phyloP scores from a whole-genome alignment of 2,888 invertebrate species.

The Ellobium chinense region DNA sequence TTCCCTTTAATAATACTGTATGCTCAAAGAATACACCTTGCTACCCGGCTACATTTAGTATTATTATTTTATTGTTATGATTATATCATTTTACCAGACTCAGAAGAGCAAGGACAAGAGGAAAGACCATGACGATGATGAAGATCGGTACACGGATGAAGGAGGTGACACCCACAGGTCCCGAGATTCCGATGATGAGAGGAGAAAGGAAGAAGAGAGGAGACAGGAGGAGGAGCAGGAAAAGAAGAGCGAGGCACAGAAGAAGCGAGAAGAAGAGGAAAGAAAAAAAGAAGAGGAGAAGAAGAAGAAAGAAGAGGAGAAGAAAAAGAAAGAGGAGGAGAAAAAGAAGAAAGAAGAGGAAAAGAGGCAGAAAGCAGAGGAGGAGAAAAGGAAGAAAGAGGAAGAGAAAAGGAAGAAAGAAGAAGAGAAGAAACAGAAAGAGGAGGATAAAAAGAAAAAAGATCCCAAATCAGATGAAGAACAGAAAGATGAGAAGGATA shows the following conservation, averaged over 20 bases:
- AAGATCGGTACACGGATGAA: slow-evolving; percentile 17
- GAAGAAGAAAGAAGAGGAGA: neutral
- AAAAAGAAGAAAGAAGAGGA: slow-evolving; percentile 37
- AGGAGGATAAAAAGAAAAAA: neutral
- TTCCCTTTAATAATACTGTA: too few species aligned
- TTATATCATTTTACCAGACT: neutral
- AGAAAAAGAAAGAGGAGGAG: neutral
- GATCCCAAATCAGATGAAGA: slow-evolving; percentile 23
- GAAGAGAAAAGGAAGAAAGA: slow-evolving; percentile 33
- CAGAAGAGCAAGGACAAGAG: slow-evolving; percentile 6
- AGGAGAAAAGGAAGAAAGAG: slow-evolving; percentile 26
- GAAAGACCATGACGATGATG: slow-evolving; percentile 20
- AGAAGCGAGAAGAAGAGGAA: slow-evolving; percentile 12
- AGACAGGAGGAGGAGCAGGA: slow-evolving; percentile 20
- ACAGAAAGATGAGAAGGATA: slow-evolving; percentile 12
- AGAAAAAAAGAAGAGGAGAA: neutral
- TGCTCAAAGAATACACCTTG: too few species aligned
- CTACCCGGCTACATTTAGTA: too few species aligned
- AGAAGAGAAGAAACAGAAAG: slow-evolving; percentile 56
- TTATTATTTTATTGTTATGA: neutral
- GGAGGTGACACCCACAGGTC: neutral
- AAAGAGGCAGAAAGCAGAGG: slow-evolving; percentile 38
- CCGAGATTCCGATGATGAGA: slow-evolving; percentile 1
- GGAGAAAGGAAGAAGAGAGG: neutral
- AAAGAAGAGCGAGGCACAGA: neutral